Base-by-base conservation (phyloP, 1,140 invertebrate species). In the Drosophila suzukii region DNA sequence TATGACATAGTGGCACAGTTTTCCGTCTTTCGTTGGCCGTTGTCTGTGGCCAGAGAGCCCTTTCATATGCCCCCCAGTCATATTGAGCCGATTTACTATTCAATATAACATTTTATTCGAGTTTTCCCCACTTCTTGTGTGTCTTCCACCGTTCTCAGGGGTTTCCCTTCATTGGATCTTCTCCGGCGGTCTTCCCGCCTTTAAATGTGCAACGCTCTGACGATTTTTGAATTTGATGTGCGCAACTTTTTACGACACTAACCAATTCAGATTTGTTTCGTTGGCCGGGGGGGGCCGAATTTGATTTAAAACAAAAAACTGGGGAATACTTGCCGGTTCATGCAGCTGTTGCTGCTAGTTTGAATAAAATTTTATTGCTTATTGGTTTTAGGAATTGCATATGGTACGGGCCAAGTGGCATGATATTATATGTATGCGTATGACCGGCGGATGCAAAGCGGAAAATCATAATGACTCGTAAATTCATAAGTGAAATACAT, bases 71-170 rank as follows among this genome's bases (percentile, higher is more conserved):
- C 59, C 55, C 77, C 41, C 27, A 75, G 60, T 81, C 71, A 75
- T 63, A 77, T 83, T 89, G 83, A 88, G 83, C 84, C 83, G 84
- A 83, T 88, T 88, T 88, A 89, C 83, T 88, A 88, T 80, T 83
- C 79, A 88, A 89, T 89, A 88, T 88, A 88, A 77, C 88, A 83
- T 88, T 88, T 88, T 88, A 88, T 88, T 88, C 61, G 79, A 88
- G 80, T 83, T 83, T 70, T 59, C 46, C 36, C 56, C 56, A 74
- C 81, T 78, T 67, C 11, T 50, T 50, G 13, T 55, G 43, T 60
- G 50, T 44, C 61, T 65, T 38, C 11, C 39, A 38, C 30, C 17
- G 34, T 24, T n/a, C 32, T 30, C 15, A 50, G 34, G 34, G 56
- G 34, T 62, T 68, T 75, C 43, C 46, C 46, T 61, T 59, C 55